phyloP scores from a whole-genome alignment of 2,888 invertebrate genomes.

The Perithous albicinctus region DNA sequence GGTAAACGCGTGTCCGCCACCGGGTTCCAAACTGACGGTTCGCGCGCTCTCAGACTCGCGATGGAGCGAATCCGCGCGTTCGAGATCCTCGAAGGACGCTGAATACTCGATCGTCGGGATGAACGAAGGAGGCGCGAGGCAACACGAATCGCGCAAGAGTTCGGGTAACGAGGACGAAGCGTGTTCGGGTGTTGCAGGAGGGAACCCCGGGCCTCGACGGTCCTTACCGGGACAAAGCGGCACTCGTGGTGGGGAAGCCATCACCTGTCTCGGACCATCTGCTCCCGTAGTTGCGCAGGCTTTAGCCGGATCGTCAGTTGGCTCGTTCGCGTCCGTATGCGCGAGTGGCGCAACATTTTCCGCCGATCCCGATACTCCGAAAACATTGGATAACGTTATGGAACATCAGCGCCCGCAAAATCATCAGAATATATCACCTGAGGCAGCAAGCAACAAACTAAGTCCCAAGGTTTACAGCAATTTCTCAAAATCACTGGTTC shows the following conservation, averaged over 20 bases:
- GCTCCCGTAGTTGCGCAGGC: slow-evolving; percentile 72
- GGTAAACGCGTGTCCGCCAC: slow-evolving; percentile 74
- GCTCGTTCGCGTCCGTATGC: slow-evolving; percentile 74
- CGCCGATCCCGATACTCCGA: slow-evolving; percentile 59
- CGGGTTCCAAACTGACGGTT: slow-evolving; percentile 86
- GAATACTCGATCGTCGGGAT: slow-evolving; percentile 59
- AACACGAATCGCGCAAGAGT: slow-evolving; percentile 47
- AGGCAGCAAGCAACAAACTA: slow-evolving; percentile 85
- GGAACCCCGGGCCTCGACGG: slow-evolving; percentile 52
- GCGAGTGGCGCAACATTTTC: slow-evolving; percentile 67
- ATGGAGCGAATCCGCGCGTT: slow-evolving; percentile 74
- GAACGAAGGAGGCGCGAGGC: slow-evolving; percentile 41
- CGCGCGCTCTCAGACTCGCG: slow-evolving; percentile 89
- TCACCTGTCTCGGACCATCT: slow-evolving; percentile 81
- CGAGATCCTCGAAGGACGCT: slow-evolving; percentile 60
- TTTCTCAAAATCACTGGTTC: slow-evolving; percentile 80
- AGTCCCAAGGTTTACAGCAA: slow-evolving; percentile 88
- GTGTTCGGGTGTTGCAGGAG: slow-evolving; percentile 60
- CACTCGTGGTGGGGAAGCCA: slow-evolving; percentile 75
- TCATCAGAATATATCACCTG: slow-evolving; percentile 10
- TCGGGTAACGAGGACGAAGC: slow-evolving; percentile 63
- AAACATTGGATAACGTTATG: slow-evolving; percentile 46
- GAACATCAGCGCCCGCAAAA: slow-evolving; percentile 29
- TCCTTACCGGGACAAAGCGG: slow-evolving; percentile 60
- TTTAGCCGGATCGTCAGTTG: slow-evolving; percentile 76